These are phyloP conservation scores for Dolichallabes microphthalmus DNA, from an alignment of 2,113 vertebrate species.

Conservation along the genomic window DNA sequence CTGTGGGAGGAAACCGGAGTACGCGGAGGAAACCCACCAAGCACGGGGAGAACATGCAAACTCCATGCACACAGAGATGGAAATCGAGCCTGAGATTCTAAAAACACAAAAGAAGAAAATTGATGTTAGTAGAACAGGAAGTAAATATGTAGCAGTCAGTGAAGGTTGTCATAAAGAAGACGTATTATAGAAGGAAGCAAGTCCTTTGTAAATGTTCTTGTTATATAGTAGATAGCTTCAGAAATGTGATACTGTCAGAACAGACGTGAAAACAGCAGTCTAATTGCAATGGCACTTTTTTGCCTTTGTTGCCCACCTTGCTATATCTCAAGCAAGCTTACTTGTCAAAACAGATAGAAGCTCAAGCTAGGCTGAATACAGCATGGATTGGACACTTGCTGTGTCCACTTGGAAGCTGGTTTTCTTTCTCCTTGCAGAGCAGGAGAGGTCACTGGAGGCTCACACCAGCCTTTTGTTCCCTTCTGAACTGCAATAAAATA, in stretches of 20 bases:
- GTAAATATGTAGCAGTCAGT: conserved; percentile 6
- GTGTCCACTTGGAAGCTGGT: conserved; percentile 34
- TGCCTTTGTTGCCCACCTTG: conserved; percentile 35
- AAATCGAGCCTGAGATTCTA: no score
- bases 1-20: no score
- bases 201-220: not conserved
- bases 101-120: not conserved
- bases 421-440: conserved; percentile 39
- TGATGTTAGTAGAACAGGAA: not conserved
- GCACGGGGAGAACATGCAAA: no score
- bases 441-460: conserved; percentile 41
- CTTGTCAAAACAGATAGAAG: conserved; percentile 26
- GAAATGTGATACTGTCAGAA: not conserved
- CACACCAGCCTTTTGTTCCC: conserved; percentile 39
- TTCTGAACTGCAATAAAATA: conserved; percentile 33
- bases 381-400: conserved; percentile 3
- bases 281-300: conserved; percentile 15
- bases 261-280: conserved; percentile 4
- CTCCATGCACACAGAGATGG: no score
- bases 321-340: conserved; percentile 20
- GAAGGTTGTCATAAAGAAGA: conserved; percentile 26
- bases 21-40: no score
- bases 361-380: conserved; percentile 33
- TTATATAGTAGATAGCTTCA: conserved; percentile 22
- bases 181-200: conserved; percentile 1